Conservation (phyloP, 1,140 invertebrate genomes). For the Hyphantria cunea region DNA sequence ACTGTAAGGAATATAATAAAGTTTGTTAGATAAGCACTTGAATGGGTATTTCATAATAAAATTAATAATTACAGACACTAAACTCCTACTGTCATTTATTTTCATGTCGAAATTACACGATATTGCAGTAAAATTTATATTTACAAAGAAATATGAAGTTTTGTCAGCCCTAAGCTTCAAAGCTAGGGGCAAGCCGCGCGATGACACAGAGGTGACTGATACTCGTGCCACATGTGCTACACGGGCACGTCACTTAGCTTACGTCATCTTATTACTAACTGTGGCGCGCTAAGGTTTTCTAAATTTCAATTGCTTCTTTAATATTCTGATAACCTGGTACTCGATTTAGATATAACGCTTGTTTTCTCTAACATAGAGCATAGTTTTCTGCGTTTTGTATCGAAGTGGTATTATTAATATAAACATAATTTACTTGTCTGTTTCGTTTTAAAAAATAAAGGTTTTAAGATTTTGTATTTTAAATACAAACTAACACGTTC, state of each 20-base stretch:
- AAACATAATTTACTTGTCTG: no score
- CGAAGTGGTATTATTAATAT: not conserved
- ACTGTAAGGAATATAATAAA: no score
- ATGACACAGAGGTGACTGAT: slow-evolving; percentile 39
- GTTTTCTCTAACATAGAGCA: not conserved
- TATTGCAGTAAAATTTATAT: no score
- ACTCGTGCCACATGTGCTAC: slow-evolving; percentile 39
- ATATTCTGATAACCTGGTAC: slow-evolving; percentile 15
- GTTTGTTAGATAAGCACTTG: no score
- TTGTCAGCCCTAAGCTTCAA: slow-evolving; percentile 9
- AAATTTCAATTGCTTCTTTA: slow-evolving; percentile 13
- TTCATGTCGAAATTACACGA: no score
- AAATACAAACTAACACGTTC: no score
- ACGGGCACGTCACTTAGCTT: slow-evolving; percentile 25
- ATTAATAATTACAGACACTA: no score
- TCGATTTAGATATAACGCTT: not conserved
- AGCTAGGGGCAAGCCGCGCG: slow-evolving; percentile 20
- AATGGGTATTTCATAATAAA: no score
- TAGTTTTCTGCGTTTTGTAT: not conserved
- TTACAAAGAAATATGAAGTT: no score
- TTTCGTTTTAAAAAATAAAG: no score
- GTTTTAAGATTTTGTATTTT: no score
- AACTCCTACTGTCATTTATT: no score
- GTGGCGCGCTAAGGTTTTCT: slow-evolving; percentile 14
- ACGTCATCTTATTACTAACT: slow-evolving; percentile 24